Evolutionary conservation across 2,888 invertebrate genomes (phyloP).

Genomic region (Suillia variegata): DNA sequence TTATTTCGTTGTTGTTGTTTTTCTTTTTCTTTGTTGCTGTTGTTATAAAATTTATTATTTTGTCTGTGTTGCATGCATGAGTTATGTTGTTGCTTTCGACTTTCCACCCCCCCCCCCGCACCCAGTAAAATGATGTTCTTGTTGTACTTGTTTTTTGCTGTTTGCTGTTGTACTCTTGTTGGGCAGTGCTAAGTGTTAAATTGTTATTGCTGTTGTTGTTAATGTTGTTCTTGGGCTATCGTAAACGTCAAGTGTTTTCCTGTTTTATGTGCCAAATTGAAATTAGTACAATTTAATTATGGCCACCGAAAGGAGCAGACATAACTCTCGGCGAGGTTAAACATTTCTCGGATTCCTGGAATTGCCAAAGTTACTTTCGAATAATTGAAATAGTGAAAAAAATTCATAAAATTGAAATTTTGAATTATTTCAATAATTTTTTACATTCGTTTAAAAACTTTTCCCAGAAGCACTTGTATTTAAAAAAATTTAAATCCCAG

Average conservation of each 20-base stretch:
- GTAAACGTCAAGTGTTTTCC: conserved; percentile 22
- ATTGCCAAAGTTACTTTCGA: too few species aligned
- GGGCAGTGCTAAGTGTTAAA: conserved; percentile 45
- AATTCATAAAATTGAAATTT: too few species aligned
- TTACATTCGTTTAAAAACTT: too few species aligned
- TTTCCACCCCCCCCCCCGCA: too few species aligned
- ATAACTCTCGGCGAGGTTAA: too few species aligned
- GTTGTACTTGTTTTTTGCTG: conserved; percentile 16
- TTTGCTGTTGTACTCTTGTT: neutral
- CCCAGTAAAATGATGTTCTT: too few species aligned
- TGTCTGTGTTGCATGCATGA: conserved; percentile 43
- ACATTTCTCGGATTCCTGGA: too few species aligned
- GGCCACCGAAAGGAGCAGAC: too few species aligned
- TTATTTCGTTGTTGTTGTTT: conserved; percentile 15
- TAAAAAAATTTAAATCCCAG: too few species aligned
- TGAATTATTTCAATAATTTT: too few species aligned
- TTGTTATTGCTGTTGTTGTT: conserved; percentile 42
- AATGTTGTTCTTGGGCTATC: neutral
- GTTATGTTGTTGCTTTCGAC: conserved; percentile 40
- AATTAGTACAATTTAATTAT: conserved; percentile 38
- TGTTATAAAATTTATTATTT: conserved; percentile 48
- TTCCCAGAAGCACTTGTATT: too few species aligned
- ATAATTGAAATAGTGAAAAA: too few species aligned
- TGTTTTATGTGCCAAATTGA: conserved; percentile 27
- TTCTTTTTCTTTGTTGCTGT: conserved; percentile 4